Percentiles rank a stretch among this genome's conserved stretches.
These are phyloP conservation scores for Myodes glareolus DNA, from an alignment of 2,113 vertebrate genomes.

Conservation along the genomic window DNA sequence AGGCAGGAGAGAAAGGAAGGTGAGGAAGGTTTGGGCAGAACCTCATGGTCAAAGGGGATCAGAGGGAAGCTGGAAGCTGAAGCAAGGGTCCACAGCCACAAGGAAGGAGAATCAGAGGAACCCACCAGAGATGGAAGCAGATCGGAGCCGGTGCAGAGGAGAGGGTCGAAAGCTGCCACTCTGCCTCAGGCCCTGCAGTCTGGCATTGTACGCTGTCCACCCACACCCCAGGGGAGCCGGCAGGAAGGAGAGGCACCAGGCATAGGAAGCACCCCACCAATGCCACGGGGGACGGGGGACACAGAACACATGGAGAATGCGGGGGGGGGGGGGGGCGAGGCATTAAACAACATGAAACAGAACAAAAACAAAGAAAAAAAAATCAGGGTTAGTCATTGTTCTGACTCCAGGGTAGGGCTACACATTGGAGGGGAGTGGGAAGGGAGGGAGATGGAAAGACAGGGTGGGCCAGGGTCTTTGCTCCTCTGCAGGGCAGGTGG, in stretches of 20 bases:
- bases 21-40: background rate
- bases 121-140: conserved; percentile 94
- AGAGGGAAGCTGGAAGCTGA: background rate
- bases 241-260: conserved; percentile 75
- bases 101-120: conserved; percentile 66
- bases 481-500: background rate
- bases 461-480: background rate
- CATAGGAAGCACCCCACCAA: conserved; percentile 73
- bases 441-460: background rate
- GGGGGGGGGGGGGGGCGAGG: conserved; percentile 65
- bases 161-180: conserved; percentile 82
- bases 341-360: conserved; percentile 78
- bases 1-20: background rate
- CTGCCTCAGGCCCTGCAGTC: conserved; percentile 89
- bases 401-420: background rate
- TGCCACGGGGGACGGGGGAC: conserved; percentile 6
- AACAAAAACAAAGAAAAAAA: conserved; percentile 80
- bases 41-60: background rate
- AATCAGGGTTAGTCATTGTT: conserved; percentile 77
- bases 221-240: conserved; percentile 79
- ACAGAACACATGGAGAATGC: conserved; percentile 78
- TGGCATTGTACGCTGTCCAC: conserved; percentile 94
- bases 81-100: background rate
- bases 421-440: background rate
- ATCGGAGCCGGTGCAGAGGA: conserved; percentile 89